These are phyloP conservation scores for Yponomeuta cagnagella DNA, from an alignment of 2,888 invertebrate genomes.

Conservation along the genomic window DNA sequence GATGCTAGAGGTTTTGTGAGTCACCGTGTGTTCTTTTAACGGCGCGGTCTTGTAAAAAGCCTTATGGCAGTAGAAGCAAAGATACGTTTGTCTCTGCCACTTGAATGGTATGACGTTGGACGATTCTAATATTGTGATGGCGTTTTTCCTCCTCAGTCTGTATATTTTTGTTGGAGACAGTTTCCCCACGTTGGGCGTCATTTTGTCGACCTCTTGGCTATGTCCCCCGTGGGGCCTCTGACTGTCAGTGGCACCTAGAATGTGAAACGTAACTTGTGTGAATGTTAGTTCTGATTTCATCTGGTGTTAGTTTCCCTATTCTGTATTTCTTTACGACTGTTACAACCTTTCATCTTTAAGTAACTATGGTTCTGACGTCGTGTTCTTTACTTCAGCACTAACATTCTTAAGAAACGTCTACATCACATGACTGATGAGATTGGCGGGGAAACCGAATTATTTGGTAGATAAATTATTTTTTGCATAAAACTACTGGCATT, in stretches of 20 bases:
- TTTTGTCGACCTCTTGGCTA: slow-evolving; percentile 14
- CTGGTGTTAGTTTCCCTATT: not conserved
- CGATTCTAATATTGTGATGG: slow-evolving; percentile 47
- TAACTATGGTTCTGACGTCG: too few relatives aligned
- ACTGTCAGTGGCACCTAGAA: slow-evolving; percentile 19
- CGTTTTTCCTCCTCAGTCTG: slow-evolving; percentile 57
- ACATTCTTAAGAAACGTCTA: too few relatives aligned
- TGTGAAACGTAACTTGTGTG: slow-evolving; percentile 15
- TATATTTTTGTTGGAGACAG: slow-evolving; percentile 56
- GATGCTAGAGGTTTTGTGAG: slow-evolving; percentile 42
- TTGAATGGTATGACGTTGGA: slow-evolving; percentile 58
- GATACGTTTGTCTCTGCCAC: slow-evolving; percentile 61
- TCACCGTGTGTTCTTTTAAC: slow-evolving; percentile 56
- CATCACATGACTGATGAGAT: too few relatives aligned
- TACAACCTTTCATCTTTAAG: too few relatives aligned
- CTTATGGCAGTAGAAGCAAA: slow-evolving; percentile 63
- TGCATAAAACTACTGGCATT: too few relatives aligned
- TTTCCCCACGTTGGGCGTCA: slow-evolving; percentile 34
- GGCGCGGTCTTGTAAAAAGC: slow-evolving; percentile 40
- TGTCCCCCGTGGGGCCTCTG: not conserved
- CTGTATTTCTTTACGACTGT: not conserved
- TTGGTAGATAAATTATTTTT: too few relatives aligned
- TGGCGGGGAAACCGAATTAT: too few relatives aligned
- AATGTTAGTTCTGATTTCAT: not conserved
- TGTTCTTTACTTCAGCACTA: not conserved